Evolutionary conservation across 2,888 invertebrate species (phyloP).

Genomic region (Cepaea hortensis): DNA sequence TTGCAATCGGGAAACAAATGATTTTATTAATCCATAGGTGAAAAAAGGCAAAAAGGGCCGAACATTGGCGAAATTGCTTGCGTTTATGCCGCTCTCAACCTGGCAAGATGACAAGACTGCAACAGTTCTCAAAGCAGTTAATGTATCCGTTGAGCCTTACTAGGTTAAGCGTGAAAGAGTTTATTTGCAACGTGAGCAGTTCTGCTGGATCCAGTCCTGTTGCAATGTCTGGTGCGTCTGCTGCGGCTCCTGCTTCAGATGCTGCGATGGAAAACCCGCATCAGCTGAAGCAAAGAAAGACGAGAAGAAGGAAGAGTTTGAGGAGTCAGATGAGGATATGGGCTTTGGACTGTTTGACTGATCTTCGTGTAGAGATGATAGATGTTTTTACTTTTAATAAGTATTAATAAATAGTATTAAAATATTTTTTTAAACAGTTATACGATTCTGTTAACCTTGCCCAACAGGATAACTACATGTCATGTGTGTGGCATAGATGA

Average conservation of each 20-base stretch:
- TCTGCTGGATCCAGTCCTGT: slow-evolving; percentile 91
- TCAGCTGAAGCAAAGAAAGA: slow-evolving; percentile 55
- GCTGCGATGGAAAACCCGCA: slow-evolving; percentile 31
- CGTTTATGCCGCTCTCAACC: too few relatives aligned
- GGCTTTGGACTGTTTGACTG: too few relatives aligned
- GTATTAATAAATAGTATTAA: too few relatives aligned
- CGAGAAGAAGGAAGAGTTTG: slow-evolving; percentile 72
- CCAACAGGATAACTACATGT: too few relatives aligned
- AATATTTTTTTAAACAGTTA: too few relatives aligned
- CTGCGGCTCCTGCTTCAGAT: slow-evolving; percentile 58
- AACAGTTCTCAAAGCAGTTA: too few relatives aligned
- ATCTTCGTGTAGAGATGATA: too few relatives aligned
- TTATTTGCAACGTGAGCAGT: slow-evolving; percentile 94
- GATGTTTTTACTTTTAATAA: too few relatives aligned
- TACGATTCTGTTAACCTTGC: too few relatives aligned
- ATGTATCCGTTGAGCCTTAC: slow-evolving; percentile 89
- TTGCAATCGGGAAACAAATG: too few relatives aligned
- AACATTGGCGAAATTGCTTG: slow-evolving; percentile 81
- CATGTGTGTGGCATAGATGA: too few relatives aligned
- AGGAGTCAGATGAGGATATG: slow-evolving; percentile 76
- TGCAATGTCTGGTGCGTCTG: slow-evolving; percentile 67
- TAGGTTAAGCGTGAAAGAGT: slow-evolving; percentile 95
- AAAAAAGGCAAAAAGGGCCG: not conserved
- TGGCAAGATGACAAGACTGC: slow-evolving; percentile 68
- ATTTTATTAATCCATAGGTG: not conserved